Conservation (phyloP, 2,797 vertebrate species). For the Brotula barbata region DNA sequence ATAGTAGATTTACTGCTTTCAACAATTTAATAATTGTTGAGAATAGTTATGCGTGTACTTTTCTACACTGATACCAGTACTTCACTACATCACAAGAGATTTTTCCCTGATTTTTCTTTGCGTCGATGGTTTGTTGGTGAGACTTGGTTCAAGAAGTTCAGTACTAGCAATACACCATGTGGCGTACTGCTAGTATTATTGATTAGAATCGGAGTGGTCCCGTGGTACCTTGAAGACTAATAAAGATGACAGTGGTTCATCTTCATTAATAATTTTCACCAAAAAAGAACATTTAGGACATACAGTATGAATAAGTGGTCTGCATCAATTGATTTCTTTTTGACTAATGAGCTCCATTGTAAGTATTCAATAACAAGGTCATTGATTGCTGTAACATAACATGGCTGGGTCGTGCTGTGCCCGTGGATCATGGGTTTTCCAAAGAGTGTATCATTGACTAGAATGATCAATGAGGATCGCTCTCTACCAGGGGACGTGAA, state of each 20-base stretch:
- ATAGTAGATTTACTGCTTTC: no score
- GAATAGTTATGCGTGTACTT: no score
- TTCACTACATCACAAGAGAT: no score
- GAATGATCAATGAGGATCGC: slow-evolving; percentile 64
- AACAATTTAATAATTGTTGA: no score
- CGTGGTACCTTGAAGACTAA: slow-evolving; percentile 26
- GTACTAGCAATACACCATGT: no score
- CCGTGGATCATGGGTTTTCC: slow-evolving; percentile 50
- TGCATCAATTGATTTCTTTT: slow-evolving; percentile 61
- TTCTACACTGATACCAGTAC: no score
- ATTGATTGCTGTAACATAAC: slow-evolving; percentile 73
- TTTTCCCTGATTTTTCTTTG: no score
- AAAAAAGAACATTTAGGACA: slow-evolving; percentile 71
- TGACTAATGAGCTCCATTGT: slow-evolving; percentile 73
- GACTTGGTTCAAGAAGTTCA: no score
- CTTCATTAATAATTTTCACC: slow-evolving; percentile 70
- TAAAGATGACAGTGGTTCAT: slow-evolving; percentile 57
- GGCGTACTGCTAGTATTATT: no score
- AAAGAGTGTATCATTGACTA: slow-evolving; percentile 55
- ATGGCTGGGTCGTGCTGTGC: slow-evolving; percentile 48
- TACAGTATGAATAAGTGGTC: slow-evolving; percentile 68
- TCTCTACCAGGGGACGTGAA: slow-evolving; percentile 36
- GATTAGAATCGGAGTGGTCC: slow-evolving; percentile 36
- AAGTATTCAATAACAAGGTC: slow-evolving; percentile 73
- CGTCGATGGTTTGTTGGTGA: no score